Conservation (phyloP, 2,888 invertebrate genomes). For the Belgica antarctica region DNA sequence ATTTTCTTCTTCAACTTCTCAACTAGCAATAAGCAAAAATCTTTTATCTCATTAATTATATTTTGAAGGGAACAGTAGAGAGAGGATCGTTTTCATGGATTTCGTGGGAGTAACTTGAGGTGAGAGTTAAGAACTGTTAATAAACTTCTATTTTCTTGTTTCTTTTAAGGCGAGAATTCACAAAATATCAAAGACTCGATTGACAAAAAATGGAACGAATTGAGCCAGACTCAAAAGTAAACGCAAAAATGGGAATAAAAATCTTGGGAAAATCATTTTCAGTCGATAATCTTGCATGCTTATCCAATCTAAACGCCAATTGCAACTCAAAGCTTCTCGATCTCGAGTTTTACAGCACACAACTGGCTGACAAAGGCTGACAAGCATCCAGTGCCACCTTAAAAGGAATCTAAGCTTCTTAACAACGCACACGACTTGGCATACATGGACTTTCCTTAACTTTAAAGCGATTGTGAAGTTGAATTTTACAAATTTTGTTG, state of each 20-base stretch:
- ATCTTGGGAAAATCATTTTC: neutral
- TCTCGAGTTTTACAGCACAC: neutral
- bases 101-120: neutral
- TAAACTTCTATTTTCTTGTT: neutral
- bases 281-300: conserved; percentile 4
- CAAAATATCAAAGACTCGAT: neutral
- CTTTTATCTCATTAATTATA: neutral
- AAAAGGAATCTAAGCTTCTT: neutral
- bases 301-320: conserved; percentile 7
- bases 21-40: conserved; percentile 11
- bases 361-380: neutral
- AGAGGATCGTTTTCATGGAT: neutral
- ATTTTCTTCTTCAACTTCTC: neutral
- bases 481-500: neutral
- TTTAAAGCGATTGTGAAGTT: neutral
- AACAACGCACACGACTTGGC: conserved; percentile 10
- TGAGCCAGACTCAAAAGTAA: too few species aligned
- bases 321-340: neutral
- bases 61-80: neutral
- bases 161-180: neutral
- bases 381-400: too few species aligned
- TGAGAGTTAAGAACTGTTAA: neutral
- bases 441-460: conserved; percentile 19
- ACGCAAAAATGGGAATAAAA: too few species aligned
- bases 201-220: neutral